These are phyloP conservation scores for Aproaerema taeniolella DNA, from an alignment of 2,888 invertebrate genomes.

Conservation along the genomic window DNA sequence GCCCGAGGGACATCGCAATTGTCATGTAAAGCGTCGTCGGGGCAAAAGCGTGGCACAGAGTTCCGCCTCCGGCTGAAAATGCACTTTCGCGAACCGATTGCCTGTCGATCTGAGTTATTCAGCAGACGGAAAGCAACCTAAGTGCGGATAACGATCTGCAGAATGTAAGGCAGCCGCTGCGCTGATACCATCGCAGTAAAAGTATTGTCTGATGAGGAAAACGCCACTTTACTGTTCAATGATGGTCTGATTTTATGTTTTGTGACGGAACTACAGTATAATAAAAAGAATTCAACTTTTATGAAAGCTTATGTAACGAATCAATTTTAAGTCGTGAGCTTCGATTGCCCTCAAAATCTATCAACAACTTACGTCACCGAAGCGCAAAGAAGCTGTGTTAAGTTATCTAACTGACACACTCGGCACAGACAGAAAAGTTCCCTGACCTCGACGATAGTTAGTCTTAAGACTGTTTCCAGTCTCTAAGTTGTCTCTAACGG, in stretches of 20 bases:
- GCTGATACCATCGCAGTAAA: slow-evolving; percentile 39
- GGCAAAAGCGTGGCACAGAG: slow-evolving; percentile 44
- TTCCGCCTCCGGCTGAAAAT: slow-evolving; percentile 67
- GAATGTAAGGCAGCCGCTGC: slow-evolving; percentile 32
- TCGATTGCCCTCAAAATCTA: neutral
- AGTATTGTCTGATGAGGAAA: slow-evolving; percentile 20
- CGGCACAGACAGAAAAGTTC: neutral
- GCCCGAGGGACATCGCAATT: slow-evolving; percentile 65
- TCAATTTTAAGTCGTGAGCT: neutral
- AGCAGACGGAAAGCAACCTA: slow-evolving; percentile 44
- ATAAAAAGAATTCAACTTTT: too few species aligned
- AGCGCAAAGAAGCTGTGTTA: neutral
- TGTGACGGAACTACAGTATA: too few species aligned
- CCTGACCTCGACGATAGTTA: neutral
- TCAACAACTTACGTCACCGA: slow-evolving; percentile 1
- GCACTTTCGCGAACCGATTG: slow-evolving; percentile 71
- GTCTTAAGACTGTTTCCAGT: neutral
- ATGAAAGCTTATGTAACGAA: neutral
- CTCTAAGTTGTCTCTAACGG: neutral
- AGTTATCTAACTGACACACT: neutral
- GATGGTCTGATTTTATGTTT: too few species aligned
- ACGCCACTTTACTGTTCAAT: slow-evolving; percentile 13
- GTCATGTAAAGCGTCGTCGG: slow-evolving; percentile 66
- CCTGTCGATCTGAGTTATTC: slow-evolving; percentile 65
- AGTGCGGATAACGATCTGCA: slow-evolving; percentile 57